Conservation (phyloP, 2,888 invertebrate species). For the Chrysotoxum bicinctum region DNA sequence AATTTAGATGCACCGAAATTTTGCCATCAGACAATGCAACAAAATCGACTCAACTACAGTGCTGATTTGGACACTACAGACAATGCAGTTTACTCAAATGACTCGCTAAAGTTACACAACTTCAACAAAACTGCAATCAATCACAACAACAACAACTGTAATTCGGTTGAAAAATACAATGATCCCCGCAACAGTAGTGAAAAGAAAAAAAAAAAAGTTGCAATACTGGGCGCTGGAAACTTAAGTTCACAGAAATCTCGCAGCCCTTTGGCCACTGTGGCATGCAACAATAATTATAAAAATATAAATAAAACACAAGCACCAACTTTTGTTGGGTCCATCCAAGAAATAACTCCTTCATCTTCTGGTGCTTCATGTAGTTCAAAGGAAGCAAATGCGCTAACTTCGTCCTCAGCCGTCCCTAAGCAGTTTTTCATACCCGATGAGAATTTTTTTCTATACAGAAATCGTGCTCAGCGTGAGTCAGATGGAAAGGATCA, state of each 20-base stretch:
- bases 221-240: slow-evolving; percentile 76
- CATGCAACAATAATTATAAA: slow-evolving; percentile 78
- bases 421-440: slow-evolving; percentile 73
- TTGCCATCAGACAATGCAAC: slow-evolving; percentile 74
- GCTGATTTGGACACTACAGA: slow-evolving; percentile 74
- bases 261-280: slow-evolving; percentile 80
- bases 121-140: slow-evolving; percentile 21
- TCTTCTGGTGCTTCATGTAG: slow-evolving; percentile 26
- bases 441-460: slow-evolving; percentile 79
- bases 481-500: slow-evolving; percentile 83
- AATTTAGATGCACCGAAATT: slow-evolving; percentile 77
- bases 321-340: slow-evolving; percentile 9
- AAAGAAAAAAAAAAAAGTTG: slow-evolving; percentile 76
- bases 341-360: slow-evolving; percentile 43
- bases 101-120: slow-evolving; percentile 73
- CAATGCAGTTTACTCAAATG: slow-evolving; percentile 77
- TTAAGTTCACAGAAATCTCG: slow-evolving; percentile 73
- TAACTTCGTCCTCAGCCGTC: slow-evolving; percentile 13
- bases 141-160: slow-evolving; percentile 52
- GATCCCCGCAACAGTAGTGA: slow-evolving; percentile 66
- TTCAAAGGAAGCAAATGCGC: slow-evolving; percentile 14
- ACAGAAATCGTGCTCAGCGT: slow-evolving; percentile 77
- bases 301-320: slow-evolving; percentile 76
- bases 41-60: slow-evolving; percentile 74
- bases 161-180: slow-evolving; percentile 54